Conservation (phyloP, 2,888 invertebrate species). For the Camponotus fellah region DNA sequence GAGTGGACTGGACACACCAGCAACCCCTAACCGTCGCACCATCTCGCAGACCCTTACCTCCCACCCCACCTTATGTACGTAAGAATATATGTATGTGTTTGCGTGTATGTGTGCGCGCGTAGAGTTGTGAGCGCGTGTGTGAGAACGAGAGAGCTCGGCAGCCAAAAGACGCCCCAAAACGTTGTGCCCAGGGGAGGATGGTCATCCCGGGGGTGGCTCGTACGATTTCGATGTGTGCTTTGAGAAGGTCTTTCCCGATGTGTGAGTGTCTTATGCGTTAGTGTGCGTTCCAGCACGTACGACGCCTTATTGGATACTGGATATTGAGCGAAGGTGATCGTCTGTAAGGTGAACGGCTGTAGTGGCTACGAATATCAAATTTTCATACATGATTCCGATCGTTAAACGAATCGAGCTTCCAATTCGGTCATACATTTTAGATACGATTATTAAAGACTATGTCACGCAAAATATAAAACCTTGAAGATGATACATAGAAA, state of each 20-base stretch:
- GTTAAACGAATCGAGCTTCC: slow-evolving; percentile 10
- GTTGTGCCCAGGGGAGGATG: slow-evolving; percentile 77
- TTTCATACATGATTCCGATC: slow-evolving; percentile 39
- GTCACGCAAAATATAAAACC: background rate
- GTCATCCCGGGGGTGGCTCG: slow-evolving; percentile 72
- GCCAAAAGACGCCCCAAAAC: slow-evolving; percentile 83
- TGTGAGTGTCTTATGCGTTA: slow-evolving; percentile 31
- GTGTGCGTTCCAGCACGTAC: slow-evolving; percentile 58
- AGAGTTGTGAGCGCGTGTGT: slow-evolving; percentile 39
- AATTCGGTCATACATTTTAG: slow-evolving; percentile 12
- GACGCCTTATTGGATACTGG: slow-evolving; percentile 77
- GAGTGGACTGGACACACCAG: slow-evolving; percentile 85
- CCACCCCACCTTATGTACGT: slow-evolving; percentile 38
- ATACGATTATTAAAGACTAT: slow-evolving; percentile 7
- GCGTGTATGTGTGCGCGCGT: slow-evolving; percentile 11
- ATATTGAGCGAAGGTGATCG: slow-evolving; percentile 81
- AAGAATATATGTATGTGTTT: slow-evolving; percentile 32
- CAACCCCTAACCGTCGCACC: slow-evolving; percentile 80
- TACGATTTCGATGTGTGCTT: slow-evolving; percentile 63
- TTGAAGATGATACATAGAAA: background rate
- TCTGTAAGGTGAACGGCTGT: slow-evolving; percentile 72
- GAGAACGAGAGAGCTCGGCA: slow-evolving; percentile 68
- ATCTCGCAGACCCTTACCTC: slow-evolving; percentile 74
- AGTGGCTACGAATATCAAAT: slow-evolving; percentile 68
- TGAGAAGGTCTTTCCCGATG: slow-evolving; percentile 20